Evolutionary conservation across 2,113 vertebrate species (phyloP).

Genomic region (Lophochroa leadbeateri): DNA sequence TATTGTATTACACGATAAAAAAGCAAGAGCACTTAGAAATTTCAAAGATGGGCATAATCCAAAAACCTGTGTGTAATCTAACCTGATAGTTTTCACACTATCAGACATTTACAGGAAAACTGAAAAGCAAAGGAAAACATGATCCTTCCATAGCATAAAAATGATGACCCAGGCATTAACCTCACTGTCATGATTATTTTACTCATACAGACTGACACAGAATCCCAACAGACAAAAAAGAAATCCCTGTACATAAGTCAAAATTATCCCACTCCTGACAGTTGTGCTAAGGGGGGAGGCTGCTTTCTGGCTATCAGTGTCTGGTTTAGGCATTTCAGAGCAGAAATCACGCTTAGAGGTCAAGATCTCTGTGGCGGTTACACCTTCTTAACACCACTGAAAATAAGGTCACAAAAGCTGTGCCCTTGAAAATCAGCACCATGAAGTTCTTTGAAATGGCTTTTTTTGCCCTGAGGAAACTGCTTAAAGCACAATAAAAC

Average conservation of each 20-base stretch:
- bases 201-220: not conserved
- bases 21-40: not conserved
- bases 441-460: not conserved
- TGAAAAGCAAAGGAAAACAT: not conserved
- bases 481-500: not conserved
- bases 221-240: not conserved
- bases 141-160: not conserved
- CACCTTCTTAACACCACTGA: not conserved
- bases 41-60: not conserved
- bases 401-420: not conserved
- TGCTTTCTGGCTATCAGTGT: not conserved
- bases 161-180: not conserved
- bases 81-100: not conserved
- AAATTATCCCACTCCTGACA: not conserved
- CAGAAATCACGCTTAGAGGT: not conserved
- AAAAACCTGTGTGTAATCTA: not conserved
- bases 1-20: not conserved
- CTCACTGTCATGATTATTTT: not conserved
- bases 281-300: not conserved
- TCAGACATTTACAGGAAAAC: not conserved
- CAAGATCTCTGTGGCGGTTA: fast-evolving
- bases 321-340: not conserved
- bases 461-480: not conserved
- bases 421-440: not conserved
- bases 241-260: not conserved